Conservation (phyloP, 1,140 invertebrate species). For the Plectus sambesii region DNA sequence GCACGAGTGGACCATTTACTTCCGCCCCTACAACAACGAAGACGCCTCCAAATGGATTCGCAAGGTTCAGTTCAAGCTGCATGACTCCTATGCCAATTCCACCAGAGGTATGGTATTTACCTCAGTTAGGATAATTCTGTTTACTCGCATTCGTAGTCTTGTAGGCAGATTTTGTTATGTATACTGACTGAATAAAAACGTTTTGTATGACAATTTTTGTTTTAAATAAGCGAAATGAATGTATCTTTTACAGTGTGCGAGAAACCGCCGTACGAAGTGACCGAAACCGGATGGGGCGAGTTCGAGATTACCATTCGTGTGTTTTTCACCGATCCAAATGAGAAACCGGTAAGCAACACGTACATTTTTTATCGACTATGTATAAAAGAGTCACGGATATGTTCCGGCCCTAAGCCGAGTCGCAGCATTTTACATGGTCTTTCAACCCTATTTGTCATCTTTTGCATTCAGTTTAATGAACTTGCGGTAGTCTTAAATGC, state of each 20-base stretch:
- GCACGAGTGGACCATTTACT: conserved; percentile 95
- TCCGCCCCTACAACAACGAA: conserved; percentile 72
- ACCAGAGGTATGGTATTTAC: conserved; percentile 57
- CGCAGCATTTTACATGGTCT: too few species aligned
- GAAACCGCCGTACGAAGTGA: conserved; percentile 91
- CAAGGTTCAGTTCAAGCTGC: conserved; percentile 74
- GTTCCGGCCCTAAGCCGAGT: conserved; percentile 6
- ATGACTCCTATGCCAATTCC: conserved; percentile 90
- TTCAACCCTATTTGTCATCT: too few species aligned
- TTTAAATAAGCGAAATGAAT: too few species aligned
- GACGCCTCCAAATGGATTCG: conserved; percentile 45
- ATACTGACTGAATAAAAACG: too few species aligned
- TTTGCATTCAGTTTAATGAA: too few species aligned
- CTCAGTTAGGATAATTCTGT: too few species aligned
- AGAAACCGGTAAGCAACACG: conserved; percentile 67
- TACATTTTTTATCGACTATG: conserved; percentile 12
- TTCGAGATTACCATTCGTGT: conserved; percentile 98
- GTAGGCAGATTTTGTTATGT: too few species aligned
- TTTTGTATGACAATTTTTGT: too few species aligned
- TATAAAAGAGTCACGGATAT: not conserved
- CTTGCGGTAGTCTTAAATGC: too few species aligned
- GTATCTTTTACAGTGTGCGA: conserved; percentile 59
- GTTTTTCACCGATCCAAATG: conserved; percentile 91
- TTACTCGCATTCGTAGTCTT: too few species aligned
- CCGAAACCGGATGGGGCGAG: conserved; percentile 98